Evolutionary conservation across 2,113 vertebrate species (phyloP).

Genomic region (Narcine bancroftii): DNA sequence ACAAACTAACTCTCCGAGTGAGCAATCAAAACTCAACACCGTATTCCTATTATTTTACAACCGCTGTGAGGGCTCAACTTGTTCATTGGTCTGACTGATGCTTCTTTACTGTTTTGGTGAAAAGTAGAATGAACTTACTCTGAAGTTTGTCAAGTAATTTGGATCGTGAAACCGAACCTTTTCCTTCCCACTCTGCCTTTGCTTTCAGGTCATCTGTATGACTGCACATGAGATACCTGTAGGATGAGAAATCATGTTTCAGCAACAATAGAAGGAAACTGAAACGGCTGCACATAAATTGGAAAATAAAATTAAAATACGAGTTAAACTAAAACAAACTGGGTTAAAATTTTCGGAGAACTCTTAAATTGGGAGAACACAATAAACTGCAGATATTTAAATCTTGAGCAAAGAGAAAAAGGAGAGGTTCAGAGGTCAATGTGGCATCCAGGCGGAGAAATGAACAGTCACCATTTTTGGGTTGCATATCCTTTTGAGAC

Average conservation of each 20-base stretch:
- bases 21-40: neutral
- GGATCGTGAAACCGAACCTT: slow-evolving; percentile 78
- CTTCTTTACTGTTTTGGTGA: neutral
- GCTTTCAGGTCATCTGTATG: slow-evolving; percentile 84
- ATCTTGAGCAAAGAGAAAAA: no score
- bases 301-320: no score
- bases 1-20: neutral
- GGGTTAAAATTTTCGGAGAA: no score
- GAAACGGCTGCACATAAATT: neutral
- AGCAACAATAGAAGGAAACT: neutral
- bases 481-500: no score
- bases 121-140: slow-evolving; percentile 64
- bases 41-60: neutral
- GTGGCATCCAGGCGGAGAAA: no score
- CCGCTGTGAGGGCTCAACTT: neutral
- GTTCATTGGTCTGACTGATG: neutral
- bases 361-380: no score
- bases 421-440: no score
- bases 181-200: slow-evolving; percentile 96
- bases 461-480: no score
- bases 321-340: no score
- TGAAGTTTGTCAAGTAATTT: slow-evolving; percentile 93
- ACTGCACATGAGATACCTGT: slow-evolving; percentile 96
- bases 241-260: neutral
- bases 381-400: no score